Evolutionary conservation across 2,113 vertebrate species (phyloP).

Genomic region (Stomatorhinus ivindoensis): DNA sequence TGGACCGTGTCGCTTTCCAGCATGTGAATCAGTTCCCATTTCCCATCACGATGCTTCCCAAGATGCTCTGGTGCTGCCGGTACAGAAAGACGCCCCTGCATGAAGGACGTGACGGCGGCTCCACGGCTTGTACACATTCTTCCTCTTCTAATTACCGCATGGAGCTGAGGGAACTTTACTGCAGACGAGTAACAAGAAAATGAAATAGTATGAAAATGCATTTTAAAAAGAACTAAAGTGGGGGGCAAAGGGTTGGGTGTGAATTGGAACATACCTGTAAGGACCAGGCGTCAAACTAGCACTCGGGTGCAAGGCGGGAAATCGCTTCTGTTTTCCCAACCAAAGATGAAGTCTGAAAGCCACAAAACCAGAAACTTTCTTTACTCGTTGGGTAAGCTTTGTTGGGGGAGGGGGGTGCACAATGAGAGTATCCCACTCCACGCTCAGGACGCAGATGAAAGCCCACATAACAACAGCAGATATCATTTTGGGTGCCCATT

Average conservation of each 20-base stretch:
- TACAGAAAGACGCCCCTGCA: background rate
- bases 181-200: background rate
- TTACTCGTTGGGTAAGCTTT: background rate
- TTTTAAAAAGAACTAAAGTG: background rate
- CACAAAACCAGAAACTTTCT: slow-evolving; percentile 1
- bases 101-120: background rate
- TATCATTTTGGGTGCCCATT: slow-evolving; percentile 16
- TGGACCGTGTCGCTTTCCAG: background rate
- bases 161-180: background rate
- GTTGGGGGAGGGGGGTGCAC: background rate
- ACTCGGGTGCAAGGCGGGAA: background rate
- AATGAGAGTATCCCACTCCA: background rate
- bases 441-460: background rate
- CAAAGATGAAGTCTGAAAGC: background rate
- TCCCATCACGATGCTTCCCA: background rate
- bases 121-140: background rate
- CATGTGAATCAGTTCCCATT: background rate
- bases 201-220: background rate
- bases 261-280: background rate
- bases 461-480: slow-evolving; percentile 9
- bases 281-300: background rate
- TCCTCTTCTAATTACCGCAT: background rate
- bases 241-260: background rate
- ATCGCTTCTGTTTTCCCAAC: background rate
- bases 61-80: background rate